Conservation (phyloP, 2,888 invertebrate genomes). For the Masnerella sp. region DNA sequence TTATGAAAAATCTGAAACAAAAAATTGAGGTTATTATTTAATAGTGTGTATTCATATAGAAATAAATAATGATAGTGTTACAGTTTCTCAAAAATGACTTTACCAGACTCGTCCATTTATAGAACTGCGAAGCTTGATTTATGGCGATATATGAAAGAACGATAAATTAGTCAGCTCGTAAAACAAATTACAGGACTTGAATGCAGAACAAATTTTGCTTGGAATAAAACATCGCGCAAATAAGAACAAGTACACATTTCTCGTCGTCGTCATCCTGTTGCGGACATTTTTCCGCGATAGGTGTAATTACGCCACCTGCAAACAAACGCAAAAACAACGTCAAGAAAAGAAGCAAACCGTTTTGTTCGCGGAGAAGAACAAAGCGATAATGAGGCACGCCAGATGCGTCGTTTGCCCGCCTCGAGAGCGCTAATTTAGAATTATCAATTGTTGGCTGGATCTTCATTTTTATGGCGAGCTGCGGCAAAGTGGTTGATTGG, state of each 20-base stretch:
- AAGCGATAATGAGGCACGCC: conserved; percentile 36
- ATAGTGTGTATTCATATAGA: too few species aligned
- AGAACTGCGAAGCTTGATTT: too few species aligned
- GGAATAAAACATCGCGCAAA: conserved; percentile 12
- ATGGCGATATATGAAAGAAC: too few species aligned
- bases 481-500: conserved; percentile 32
- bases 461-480: conserved; percentile 29
- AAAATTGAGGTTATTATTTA: too few species aligned
- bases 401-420: conserved; percentile 22
- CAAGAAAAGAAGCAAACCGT: conserved; percentile 15
- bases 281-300: conserved; percentile 13
- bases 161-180: too few species aligned
- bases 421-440: conserved; percentile 23
- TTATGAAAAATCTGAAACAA: too few species aligned
- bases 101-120: too few species aligned
- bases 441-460: conserved; percentile 39
- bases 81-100: too few species aligned
- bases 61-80: too few species aligned
- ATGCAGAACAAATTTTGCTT: neutral
- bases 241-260: conserved; percentile 13
- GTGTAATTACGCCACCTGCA: conserved; percentile 24
- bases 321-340: conserved; percentile 13
- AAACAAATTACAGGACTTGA: neutral
- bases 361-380: conserved; percentile 18
- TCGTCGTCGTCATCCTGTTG: conserved; percentile 1